Base-by-base conservation (phyloP, 2,888 invertebrate genomes). In the Aleiodes leptofemur region DNA sequence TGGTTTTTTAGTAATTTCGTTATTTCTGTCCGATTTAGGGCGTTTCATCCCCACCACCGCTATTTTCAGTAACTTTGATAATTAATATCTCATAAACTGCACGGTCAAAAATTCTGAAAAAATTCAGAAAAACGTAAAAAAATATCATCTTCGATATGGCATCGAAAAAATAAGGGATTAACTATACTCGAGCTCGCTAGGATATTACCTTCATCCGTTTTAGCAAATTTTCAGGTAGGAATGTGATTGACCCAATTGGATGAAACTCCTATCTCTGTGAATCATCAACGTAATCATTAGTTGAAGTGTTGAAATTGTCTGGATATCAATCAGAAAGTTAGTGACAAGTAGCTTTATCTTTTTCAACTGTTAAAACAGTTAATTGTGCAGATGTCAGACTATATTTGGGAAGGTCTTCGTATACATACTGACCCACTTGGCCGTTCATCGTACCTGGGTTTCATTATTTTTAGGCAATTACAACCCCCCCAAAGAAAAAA, bases 371-470 rank as follows among this genome's bases (percentile, higher is more conserved):
- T 61, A 48, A 14, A 48, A 64, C 64, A 43, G 64, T 64, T 64
- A 64, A 64, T 64, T 64, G 64, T 64, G 64, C 80, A 84, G 84
- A 84, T 84, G 85, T 83, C 81, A 77, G 80, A 85, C 86, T 86
- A 86, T 86, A 86, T 86, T 86, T 85, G 84, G 68, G 51, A 68
- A 68, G 51, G 68, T 68, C 51, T 68, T 50, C 29, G 51, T 23
- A 29, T 51, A 51, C 14, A 31, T 82, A 83, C 83, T 86, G 86
- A 84, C 85, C 86, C 84, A 86, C 83, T 86, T 86, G 86, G 86
- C 86, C 79, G 79, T 81, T 82, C 82, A 84, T 84, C 82, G 81
- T 79, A 82, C 73, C 56, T 66, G 59, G 51, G 56, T 23, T 16
- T 56, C 69, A 34, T 68, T 85, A 84, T 85, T 85, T 85, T 85